These are phyloP conservation scores for Sebastes oblongus DNA, from an alignment of 2,797 vertebrate species.

Conservation along the genomic window DNA sequence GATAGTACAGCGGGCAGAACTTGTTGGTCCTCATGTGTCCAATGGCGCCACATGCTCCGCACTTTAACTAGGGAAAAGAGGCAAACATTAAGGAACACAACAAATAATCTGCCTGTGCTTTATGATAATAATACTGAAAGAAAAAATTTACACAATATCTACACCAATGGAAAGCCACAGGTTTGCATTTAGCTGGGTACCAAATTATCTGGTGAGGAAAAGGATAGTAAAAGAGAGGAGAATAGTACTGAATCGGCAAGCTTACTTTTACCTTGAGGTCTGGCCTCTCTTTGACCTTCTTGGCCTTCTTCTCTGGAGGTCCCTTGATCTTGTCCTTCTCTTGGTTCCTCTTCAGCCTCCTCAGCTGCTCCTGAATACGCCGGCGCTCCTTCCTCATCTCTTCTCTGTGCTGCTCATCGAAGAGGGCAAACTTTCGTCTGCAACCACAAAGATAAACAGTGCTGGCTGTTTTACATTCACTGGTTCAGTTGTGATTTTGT, in stretches of 20 bases:
- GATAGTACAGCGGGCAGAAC: slow-evolving; percentile 98
- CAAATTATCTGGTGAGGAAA: slow-evolving; percentile 31
- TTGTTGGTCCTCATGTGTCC: slow-evolving; percentile 99
- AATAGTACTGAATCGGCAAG: slow-evolving; percentile 61
- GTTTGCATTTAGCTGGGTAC: neutral
- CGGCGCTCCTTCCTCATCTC: slow-evolving; percentile 98
- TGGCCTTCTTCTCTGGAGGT: slow-evolving; percentile 96
- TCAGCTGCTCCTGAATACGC: slow-evolving; percentile 95
- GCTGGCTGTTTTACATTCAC: neutral
- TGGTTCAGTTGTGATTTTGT: neutral
- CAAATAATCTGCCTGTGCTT: neutral
- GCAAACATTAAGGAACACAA: slow-evolving; percentile 67
- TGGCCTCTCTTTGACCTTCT: slow-evolving; percentile 97
- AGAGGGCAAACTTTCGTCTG: slow-evolving; percentile 96
- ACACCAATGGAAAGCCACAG: neutral
- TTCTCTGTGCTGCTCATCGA: slow-evolving; percentile 97
- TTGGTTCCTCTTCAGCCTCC: slow-evolving; percentile 95
- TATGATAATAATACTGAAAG: neutral
- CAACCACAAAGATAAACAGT: neutral
- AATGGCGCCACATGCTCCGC: slow-evolving; percentile 97
- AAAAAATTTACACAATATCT: neutral
- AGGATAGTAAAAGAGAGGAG: slow-evolving; percentile 7
- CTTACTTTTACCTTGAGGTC: slow-evolving; percentile 94
- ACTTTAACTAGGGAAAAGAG: slow-evolving; percentile 89
- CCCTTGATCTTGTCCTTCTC: slow-evolving; percentile 98